Evolutionary conservation across 2,888 invertebrate species (phyloP), one percentile per base, ranked within the genome.

Genomic region (Andricus curvator): DNA sequence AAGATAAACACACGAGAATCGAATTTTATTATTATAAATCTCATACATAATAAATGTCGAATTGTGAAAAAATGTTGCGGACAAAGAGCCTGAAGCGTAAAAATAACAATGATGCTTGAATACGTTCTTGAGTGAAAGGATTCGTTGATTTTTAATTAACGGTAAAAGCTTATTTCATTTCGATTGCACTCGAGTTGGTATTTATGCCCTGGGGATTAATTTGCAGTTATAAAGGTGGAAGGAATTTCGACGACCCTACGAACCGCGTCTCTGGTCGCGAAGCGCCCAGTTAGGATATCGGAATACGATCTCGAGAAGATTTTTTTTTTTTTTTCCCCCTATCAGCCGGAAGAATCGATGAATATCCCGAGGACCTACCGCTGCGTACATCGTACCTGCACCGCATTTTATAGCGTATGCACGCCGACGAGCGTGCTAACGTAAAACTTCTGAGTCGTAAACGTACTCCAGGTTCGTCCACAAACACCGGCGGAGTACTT

Each of bases 311-410:
- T 80, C 64, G 9, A 70, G 66, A n/a, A 33, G 44, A 79, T 81
- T 66, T 65, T 33, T 76, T 64, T 60, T 78, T 37, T 81, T 66
- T 65, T 33, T 78, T 25, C 13, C 11, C 51, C 20, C 22, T 81
- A 81, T 81, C 81, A 78, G 62, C 33, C 56, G 62, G 78, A 81
- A 78, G 78, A 81, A 81, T 81, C 81, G 78, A 81, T 78, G 78
- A 70, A 68, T 70, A 78, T 78, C 78, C 68, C 76, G 76, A 37
- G 56, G 78, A 78, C 81, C 78, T 76, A 81, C 80, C 80, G 78
- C 66, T 66, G 70, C 70, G 29, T 74, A 51, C 48, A 51, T 33
- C 33, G 15, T 68, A 17, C 48, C 22, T 70, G 48, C 17, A 70
- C 70, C 48, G 74, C 51, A 74, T 74, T 74, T 74, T 74, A 74